Base-by-base conservation (phyloP, 2,113 vertebrate species). In the Sphaerodactylus townsendi region DNA sequence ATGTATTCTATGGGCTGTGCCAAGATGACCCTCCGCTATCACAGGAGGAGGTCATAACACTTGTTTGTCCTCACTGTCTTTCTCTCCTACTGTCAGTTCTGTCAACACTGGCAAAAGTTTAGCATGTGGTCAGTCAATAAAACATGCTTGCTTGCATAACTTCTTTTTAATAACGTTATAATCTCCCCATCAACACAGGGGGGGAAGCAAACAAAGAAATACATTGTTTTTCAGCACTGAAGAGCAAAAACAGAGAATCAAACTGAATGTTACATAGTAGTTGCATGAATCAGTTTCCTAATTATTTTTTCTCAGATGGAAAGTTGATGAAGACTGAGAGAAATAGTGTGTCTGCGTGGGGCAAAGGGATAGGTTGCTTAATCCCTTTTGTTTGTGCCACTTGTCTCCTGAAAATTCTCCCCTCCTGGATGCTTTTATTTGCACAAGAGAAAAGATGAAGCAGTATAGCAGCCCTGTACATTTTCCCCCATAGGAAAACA, bases 71-170 rank as follows among this genome's bases (percentile, higher is more conserved):
- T 62, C n/a, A 11, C 48, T 65, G 14, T 89, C 76, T 86, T 90
- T 87, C 77, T 80, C 80, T 82, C 77, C 50, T 80, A 64, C 66
- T 85, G 86, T 83, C 11, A 0, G 70, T 68, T 85, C 76, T 71
- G 82, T 83, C 88, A 86, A 93, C 89, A 84, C 30, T 91, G 83
- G 79, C 83, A 88, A 92, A 89, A 91, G 89, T 79, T 77, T 30
- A 92, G 21, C 56, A 44, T 89, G 75, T 86, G n/a, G 72, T 85
- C 85, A 82, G 25, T 41, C 64, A 90, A 77, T 21, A 85, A 86
- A 35, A 37, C 53, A n/a, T 66, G 64, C 86, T 85, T 79, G 65
- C 78, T 88, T 46, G 39, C 53, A 81, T 39, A 39, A 85, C 75
- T 90, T 83, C 62, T 74, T 91, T 88, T 88, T 82, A 91, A 87